A percentile compares a stretch with the other conserved stretches of the same genome.
These are phyloP conservation scores for Rotaria magnacalcarata DNA, from an alignment of 2,888 invertebrate species.

Conservation along the genomic window DNA sequence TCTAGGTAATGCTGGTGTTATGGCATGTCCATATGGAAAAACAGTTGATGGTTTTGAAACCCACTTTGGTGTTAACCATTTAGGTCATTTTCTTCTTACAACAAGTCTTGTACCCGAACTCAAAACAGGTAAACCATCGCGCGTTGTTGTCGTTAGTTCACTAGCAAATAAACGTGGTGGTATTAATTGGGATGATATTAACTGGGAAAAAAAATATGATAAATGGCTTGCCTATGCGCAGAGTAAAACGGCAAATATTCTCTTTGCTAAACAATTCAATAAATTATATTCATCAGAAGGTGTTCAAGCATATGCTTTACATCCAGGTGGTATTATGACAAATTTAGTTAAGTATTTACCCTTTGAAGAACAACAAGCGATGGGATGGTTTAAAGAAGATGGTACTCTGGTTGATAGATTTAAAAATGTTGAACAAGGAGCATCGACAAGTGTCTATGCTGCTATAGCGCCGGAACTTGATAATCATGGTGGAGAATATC, in stretches of 20 bases:
- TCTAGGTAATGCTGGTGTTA: slow-evolving; percentile 42
- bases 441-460: slow-evolving; percentile 29
- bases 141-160: slow-evolving; percentile 25
- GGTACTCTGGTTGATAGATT: not conserved
- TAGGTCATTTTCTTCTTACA: slow-evolving; percentile 46
- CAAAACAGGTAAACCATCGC: slow-evolving; percentile 15
- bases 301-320: slow-evolving; percentile 19
- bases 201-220: slow-evolving; percentile 30
- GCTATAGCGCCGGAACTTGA: slow-evolving; percentile 24
- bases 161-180: not conserved
- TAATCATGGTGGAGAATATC: slow-evolving; percentile 19
- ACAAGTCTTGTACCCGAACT: slow-evolving; percentile 23
- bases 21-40: slow-evolving; percentile 43
- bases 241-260: slow-evolving; percentile 30
- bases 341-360: slow-evolving; percentile 5
- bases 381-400: not conserved
- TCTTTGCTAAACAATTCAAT: slow-evolving; percentile 24
- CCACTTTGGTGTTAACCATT: slow-evolving; percentile 48
- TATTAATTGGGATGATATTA: slow-evolving; percentile 34
- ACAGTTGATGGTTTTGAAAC: slow-evolving; percentile 48
- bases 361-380: not conserved
- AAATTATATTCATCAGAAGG: slow-evolving; percentile 25
- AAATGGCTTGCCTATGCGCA: slow-evolving; percentile 11
- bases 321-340: slow-evolving; percentile 36
- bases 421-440: slow-evolving; percentile 39